Percentiles rank a stretch among this genome's conserved stretches.
Conservation (phyloP, 2,888 invertebrate species). For the Epirrhoe tristata region DNA sequence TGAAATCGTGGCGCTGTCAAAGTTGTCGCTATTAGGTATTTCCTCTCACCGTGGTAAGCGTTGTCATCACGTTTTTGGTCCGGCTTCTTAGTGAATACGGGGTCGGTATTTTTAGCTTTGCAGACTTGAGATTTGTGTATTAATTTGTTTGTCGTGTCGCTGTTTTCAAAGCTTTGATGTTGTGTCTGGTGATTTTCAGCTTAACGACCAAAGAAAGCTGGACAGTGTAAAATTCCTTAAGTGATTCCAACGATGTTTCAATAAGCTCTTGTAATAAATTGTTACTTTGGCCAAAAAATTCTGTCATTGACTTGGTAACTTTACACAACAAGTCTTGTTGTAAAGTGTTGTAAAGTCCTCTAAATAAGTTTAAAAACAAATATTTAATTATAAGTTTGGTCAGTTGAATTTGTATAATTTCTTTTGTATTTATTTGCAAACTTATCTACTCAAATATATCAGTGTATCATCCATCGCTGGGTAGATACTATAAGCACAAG, state of each 20-base stretch:
- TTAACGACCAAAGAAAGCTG: conserved; percentile 64
- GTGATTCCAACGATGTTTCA: conserved; percentile 48
- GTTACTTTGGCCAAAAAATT: conserved; percentile 15
- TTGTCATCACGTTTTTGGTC: background rate
- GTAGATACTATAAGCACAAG: too few species aligned
- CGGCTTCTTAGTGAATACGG: conserved; percentile 8
- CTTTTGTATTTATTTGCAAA: too few species aligned
- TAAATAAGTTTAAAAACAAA: background rate
- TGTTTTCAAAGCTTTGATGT: conserved; percentile 81
- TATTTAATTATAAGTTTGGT: background rate
- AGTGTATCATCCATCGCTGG: too few species aligned
- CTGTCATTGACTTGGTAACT: background rate
- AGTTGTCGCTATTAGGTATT: background rate
- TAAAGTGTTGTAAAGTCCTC: background rate
- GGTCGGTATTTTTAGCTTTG: conserved; percentile 77
- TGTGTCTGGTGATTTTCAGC: conserved; percentile 79
- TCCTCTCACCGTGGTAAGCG: background rate
- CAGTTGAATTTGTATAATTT: too few species aligned
- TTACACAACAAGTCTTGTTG: too few species aligned
- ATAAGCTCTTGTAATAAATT: conserved; percentile 18
- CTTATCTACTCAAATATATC: too few species aligned
- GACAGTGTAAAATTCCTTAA: conserved; percentile 61
- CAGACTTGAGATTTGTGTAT: conserved; percentile 77
- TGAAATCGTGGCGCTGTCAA: background rate
- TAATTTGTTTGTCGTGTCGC: conserved; percentile 76